A percentile compares a stretch with the other conserved stretches of the same genome.
These are phyloP conservation scores for Pollenia griseotomentosa DNA, from an alignment of 2,888 invertebrate species.

Conservation along the genomic window DNA sequence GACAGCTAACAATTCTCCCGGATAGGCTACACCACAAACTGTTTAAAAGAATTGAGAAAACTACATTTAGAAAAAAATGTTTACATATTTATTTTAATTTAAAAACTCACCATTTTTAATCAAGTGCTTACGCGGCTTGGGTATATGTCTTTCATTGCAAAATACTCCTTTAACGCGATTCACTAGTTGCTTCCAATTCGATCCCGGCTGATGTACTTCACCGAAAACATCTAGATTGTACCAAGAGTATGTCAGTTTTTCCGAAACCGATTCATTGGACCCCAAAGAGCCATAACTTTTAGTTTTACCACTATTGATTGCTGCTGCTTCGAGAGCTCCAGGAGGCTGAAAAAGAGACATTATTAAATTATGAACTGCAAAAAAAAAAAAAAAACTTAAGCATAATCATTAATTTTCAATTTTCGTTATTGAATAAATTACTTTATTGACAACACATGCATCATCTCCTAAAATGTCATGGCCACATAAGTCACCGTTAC, in stretches of 20 bases:
- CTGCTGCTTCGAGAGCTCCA: slow-evolving; percentile 78
- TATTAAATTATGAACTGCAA: background rate
- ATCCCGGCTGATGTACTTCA: slow-evolving; percentile 85
- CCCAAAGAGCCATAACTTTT: slow-evolving; percentile 82
- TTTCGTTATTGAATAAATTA: background rate
- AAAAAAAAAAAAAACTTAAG: too few relatives aligned
- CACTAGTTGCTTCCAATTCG: slow-evolving; percentile 83
- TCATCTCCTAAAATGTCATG: too few relatives aligned
- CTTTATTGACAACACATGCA: too few relatives aligned
- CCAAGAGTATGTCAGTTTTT: slow-evolving; percentile 90
- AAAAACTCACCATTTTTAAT: slow-evolving; percentile 88
- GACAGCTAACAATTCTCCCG: slow-evolving; percentile 93
- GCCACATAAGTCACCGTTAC: too few relatives aligned
- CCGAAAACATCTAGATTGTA: slow-evolving; percentile 91
- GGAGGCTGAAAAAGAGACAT: slow-evolving; percentile 40
- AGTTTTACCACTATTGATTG: slow-evolving; percentile 77
- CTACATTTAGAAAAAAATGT: slow-evolving; percentile 24
- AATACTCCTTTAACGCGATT: slow-evolving; percentile 85
- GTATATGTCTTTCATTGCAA: slow-evolving; percentile 82
- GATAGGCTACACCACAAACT: slow-evolving; percentile 93
- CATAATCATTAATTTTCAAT: too few relatives aligned
- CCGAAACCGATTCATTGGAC: slow-evolving; percentile 75
- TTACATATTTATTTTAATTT: background rate
- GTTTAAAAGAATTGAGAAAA: background rate
- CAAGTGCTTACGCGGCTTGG: slow-evolving; percentile 87